Conservation (phyloP, 2,797 vertebrate genomes). For the Setipinna tenuifilis region DNA sequence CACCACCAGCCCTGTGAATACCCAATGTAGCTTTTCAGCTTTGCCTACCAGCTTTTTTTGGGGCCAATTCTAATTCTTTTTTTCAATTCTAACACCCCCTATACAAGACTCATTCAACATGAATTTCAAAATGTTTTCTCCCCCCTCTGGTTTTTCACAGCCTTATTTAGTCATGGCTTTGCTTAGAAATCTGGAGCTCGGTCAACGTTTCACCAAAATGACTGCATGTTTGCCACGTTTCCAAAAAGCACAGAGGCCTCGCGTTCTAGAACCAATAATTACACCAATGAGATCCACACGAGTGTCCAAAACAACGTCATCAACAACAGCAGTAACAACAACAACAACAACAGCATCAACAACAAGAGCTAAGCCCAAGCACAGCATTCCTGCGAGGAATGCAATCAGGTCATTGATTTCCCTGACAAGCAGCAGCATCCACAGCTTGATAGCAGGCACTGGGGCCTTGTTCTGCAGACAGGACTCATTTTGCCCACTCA, state of each 20-base stretch:
- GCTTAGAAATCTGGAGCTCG: not conserved
- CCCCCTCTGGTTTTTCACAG: not conserved
- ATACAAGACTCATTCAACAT: slow-evolving; percentile 14
- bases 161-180: slow-evolving; percentile 18
- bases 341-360: not conserved
- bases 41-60: not conserved
- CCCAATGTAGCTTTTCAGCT: slow-evolving; percentile 14
- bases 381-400: not conserved
- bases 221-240: slow-evolving; percentile 20
- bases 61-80: not conserved
- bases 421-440: slow-evolving; percentile 7
- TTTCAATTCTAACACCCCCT: not conserved
- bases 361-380: not conserved
- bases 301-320: slow-evolving; percentile 9
- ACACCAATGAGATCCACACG: not conserved
- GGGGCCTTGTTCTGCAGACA: not conserved
- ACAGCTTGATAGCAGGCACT: not conserved
- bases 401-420: slow-evolving; percentile 18
- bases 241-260: not conserved
- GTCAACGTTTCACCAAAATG: slow-evolving; percentile 10
- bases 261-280: slow-evolving; percentile 15
- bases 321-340: not conserved
- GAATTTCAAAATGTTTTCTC: not conserved
- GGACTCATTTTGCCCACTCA: slow-evolving; percentile 36
- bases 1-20: not conserved